These are phyloP conservation scores for Muntiacus reevesi DNA, from an alignment of 2,113 vertebrate species.

Conservation along the genomic window DNA sequence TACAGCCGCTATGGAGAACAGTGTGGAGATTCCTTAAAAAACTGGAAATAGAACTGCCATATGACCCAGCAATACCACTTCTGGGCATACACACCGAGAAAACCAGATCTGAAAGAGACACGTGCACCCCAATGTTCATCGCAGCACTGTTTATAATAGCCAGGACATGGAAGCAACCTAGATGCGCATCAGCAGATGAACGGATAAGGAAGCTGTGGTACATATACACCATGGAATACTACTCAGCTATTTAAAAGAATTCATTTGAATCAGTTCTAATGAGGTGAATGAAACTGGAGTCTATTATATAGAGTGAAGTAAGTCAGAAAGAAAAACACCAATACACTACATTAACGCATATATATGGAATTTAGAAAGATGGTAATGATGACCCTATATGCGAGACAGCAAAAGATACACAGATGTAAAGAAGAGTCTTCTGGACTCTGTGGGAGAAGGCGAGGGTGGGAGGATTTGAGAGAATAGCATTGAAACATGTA, in stretches of 20 bases:
- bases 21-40: neutral
- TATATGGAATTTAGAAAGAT: neutral
- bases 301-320: neutral
- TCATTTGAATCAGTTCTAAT: neutral
- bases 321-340: neutral
- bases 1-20: neutral
- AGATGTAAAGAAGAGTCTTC: neutral
- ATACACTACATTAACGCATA: neutral
- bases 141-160: neutral
- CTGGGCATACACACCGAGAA: neutral
- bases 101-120: neutral
- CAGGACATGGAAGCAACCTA: neutral
- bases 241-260: neutral
- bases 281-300: neutral
- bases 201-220: neutral
- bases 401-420: neutral
- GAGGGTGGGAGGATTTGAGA: neutral
- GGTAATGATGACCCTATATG: neutral
- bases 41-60: neutral
- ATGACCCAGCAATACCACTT: neutral
- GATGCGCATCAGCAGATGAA: accelerated
- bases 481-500: neutral
- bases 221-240: neutral
- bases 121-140: accelerated
- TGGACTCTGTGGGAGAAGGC: neutral